Percentiles rank a stretch among this genome's conserved stretches.
Conservation (phyloP, 2,797 vertebrate genomes). For the Anguilla anguilla region DNA sequence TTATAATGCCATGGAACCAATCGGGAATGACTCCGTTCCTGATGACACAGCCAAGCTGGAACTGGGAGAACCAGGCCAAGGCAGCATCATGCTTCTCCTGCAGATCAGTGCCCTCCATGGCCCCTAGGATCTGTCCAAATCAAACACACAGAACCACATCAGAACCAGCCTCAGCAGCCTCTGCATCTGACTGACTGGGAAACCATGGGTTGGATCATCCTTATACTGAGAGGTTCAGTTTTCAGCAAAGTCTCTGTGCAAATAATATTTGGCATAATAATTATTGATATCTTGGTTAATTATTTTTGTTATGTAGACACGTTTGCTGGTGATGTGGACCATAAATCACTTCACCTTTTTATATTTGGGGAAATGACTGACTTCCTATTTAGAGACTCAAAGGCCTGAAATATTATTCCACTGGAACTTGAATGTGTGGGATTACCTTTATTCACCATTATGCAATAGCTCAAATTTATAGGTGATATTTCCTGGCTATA, state of each 20-base stretch:
- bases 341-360: neutral
- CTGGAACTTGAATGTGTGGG: neutral
- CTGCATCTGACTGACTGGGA: neutral
- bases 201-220: neutral
- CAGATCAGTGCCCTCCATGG: constrained; percentile 57
- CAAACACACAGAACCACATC: neutral
- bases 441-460: neutral
- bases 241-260: neutral
- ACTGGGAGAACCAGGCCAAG: constrained; percentile 71
- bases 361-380: neutral
- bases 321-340: neutral
- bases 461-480: neutral
- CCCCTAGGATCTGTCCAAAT: constrained; percentile 14
- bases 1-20: constrained; percentile 84
- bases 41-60: constrained; percentile 66
- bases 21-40: constrained; percentile 65
- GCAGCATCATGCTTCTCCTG: constrained; percentile 44
- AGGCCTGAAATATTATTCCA: neutral
- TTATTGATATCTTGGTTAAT: neutral
- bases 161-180: neutral
- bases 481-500: neutral
- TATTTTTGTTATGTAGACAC: neutral
- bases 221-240: neutral
- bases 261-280: neutral
- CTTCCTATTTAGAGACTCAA: neutral